Evolutionary conservation across 2,797 vertebrate species (phyloP).

Genomic region (Rhinogobio ventralis): DNA sequence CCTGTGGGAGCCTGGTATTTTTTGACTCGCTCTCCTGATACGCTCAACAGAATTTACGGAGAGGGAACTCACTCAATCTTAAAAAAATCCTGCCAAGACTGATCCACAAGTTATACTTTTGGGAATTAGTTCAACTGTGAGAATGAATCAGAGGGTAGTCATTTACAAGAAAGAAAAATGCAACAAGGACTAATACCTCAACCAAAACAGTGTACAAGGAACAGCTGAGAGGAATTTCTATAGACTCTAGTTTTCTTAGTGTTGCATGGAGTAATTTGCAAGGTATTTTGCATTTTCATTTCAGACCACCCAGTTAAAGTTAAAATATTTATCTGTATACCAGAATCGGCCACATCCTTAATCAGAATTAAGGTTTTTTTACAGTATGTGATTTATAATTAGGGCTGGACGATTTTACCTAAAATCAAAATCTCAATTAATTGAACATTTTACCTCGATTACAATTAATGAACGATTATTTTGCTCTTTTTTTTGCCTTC

Average conservation of each 20-base stretch:
- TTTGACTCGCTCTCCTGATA: not conserved
- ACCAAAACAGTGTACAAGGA: not conserved
- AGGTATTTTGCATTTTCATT: not conserved
- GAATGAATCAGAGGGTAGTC: not conserved
- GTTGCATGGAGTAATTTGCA: not conserved
- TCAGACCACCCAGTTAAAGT: not conserved
- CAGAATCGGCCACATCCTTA: not conserved
- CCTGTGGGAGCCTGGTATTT: slow-evolving; percentile 17
- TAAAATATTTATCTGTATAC: not conserved
- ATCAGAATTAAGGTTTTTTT: not conserved
- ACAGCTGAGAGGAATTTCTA: not conserved
- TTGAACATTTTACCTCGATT: no score
- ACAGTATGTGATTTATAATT: not conserved
- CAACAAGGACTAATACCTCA: not conserved
- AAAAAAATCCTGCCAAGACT: not conserved
- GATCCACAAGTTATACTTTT: not conserved
- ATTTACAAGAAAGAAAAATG: not conserved
- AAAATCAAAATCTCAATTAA: no score
- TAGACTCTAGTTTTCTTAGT: not conserved
- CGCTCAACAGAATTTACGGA: not conserved
- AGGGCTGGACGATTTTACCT: no score
- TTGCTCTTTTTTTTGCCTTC: no score
- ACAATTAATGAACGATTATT: no score
- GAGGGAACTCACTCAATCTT: not conserved
- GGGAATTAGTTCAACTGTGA: not conserved